phyloP scores from a whole-genome alignment of 2,888 invertebrate species.

The Eupithecia dodoneata region DNA sequence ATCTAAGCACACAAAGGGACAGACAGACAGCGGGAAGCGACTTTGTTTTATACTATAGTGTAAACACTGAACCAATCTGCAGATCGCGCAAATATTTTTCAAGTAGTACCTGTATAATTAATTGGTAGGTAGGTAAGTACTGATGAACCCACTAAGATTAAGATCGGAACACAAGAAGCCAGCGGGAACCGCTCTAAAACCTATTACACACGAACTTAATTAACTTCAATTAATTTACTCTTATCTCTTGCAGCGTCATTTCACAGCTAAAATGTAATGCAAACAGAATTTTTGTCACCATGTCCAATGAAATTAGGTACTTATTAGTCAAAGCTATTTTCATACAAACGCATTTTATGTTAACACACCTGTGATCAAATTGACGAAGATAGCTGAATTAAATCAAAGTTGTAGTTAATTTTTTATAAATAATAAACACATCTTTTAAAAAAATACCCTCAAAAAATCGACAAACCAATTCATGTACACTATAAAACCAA shows the following conservation, averaged over 20 bases:
- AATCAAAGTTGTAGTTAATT: too few relatives aligned
- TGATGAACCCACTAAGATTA: conserved; percentile 7
- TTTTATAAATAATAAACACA: background rate
- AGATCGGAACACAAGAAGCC: conserved; percentile 50
- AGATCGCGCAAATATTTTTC: too few relatives aligned
- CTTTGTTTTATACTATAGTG: too few relatives aligned
- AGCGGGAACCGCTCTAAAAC: conserved; percentile 69
- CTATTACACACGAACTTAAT: conserved; percentile 67
- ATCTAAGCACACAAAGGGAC: too few relatives aligned
- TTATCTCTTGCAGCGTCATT: conserved; percentile 70
- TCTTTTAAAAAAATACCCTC: too few relatives aligned
- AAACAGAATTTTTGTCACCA: conserved; percentile 84
- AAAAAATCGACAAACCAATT: too few relatives aligned
- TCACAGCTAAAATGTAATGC: conserved; percentile 64
- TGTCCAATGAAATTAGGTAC: conserved; percentile 72
- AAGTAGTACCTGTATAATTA: too few relatives aligned
- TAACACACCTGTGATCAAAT: too few relatives aligned
- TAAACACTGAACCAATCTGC: too few relatives aligned
- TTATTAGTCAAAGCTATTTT: background rate
- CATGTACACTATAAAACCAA: too few relatives aligned
- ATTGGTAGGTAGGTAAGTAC: background rate
- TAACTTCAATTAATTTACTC: conserved; percentile 69
- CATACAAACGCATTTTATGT: conserved; percentile 3
- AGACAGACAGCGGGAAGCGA: too few relatives aligned
- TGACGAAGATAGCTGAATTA: too few relatives aligned